phyloP scores from a whole-genome alignment of 2,113 vertebrate species.

The Microcebus griseorufus region DNA sequence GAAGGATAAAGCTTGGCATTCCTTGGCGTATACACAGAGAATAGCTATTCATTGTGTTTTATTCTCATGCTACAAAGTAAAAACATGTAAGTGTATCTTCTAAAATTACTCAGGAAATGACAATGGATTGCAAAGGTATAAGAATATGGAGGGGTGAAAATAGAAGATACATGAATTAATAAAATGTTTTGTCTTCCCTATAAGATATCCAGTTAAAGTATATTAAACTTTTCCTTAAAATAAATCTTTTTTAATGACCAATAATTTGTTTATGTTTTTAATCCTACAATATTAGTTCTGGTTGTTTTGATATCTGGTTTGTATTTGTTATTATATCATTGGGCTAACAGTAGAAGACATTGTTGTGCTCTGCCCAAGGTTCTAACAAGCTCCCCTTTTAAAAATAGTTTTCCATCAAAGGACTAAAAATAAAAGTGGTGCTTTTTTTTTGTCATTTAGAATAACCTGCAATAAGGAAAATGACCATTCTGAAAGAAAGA shows the following conservation, averaged over 20 bases:
- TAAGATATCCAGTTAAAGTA: constrained; percentile 17
- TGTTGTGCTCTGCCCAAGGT: not conserved
- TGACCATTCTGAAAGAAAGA: constrained; percentile 35
- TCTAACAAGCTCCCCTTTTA: not conserved
- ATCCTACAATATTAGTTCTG: not conserved
- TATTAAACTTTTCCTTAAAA: not conserved
- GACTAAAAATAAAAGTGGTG: not conserved
- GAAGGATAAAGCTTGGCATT: constrained; percentile 19
- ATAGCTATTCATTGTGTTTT: not conserved
- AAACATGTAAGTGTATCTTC: constrained; percentile 22
- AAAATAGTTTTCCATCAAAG: constrained; percentile 38
- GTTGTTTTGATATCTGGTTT: not conserved
- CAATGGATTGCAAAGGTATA: not conserved
- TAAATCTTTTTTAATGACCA: not conserved
- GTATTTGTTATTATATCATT: not conserved
- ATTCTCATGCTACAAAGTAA: constrained; percentile 23
- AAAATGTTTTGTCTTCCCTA: not conserved
- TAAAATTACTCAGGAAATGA: constrained; percentile 34
- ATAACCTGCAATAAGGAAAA: constrained; percentile 6
- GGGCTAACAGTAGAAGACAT: not conserved
- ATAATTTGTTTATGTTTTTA: constrained; percentile 49
- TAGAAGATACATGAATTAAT: not conserved
- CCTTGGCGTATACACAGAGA: not conserved
- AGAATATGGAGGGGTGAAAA: not conserved
- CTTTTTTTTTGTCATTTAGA: constrained; percentile 24